Evolutionary conservation across 2,113 vertebrate species (phyloP), one percentile per base, ranked within the genome.

Genomic region (Porphyrio hochstetteri): DNA sequence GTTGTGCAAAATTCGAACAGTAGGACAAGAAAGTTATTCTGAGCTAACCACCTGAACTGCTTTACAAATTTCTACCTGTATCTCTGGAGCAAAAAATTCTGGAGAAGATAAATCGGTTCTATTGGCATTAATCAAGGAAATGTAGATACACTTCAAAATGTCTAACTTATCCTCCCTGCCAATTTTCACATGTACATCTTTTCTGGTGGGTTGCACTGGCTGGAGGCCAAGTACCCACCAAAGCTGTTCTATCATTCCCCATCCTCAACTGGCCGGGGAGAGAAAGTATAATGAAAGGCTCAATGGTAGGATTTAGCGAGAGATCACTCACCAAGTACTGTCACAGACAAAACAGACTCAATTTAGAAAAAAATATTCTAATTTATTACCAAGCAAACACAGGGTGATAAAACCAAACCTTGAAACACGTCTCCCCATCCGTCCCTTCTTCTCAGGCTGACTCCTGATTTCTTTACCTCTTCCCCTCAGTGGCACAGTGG

Each of bases 221-320:
- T 82, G 78, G 9, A 38, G 3, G 2, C 36, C 36, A 65, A 36
- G 8, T 35, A 16, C 21, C 14, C 36, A 35, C 25, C 9, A 52
- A 64, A 60, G 35, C 14, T 1, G 1, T 14, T 52, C 23, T 52
- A 8, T 60, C 24, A 60, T 14, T 52, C 8, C 14, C 7, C 36
- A 48, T 61, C 25, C 29, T 42, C 36, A 83, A 4, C 11, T 19
- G 18, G 7, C 40, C 17, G 13, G 4, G 4, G 16, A 5, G 16
- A 27, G 21, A 40, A 82, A 59, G 31, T 19, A 29, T 21, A 8
- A 55, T 1, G 0, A 44, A 55, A 55, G 8, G 6, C 11, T 65
- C 2, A 0, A 21, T 24, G 13, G 3, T 40, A 2, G 1, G 40
- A 23, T 8, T 50, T 9, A 59, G 18, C 4, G 17, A 64, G 29